Base-by-base conservation (phyloP, 1,140 invertebrate species). In the Leptopilina clavipes region DNA sequence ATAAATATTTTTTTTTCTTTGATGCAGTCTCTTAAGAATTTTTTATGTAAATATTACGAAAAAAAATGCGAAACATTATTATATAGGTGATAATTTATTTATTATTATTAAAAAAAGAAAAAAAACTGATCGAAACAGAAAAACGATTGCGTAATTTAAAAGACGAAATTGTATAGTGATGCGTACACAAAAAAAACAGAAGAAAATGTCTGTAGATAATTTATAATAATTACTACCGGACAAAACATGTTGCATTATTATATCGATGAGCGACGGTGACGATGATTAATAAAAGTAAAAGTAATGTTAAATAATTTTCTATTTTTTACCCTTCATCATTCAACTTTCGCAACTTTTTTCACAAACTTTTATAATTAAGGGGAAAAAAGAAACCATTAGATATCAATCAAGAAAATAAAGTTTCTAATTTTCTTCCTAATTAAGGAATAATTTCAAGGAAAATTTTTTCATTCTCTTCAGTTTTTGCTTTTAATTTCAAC, bases 201-300 rank as follows among this genome's bases (percentile, higher is more conserved):
- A 74, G 74, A 78, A 79, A 75, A 70, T 78, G 83, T 88, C 78
- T 90, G 89, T 90, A 89, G 88, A 90, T 90, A 89, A 89, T 86
- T 89, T 84, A 83, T 90, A 89, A 87, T 84, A 88, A 88, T 86
- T 85, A 86, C 86, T 88, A 89, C 86, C 88, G 88, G 89, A 85
- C 86, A 88, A 82, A 89, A 87, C 80, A 83, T 84, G 77, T 86
- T 87, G 84, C 85, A 85, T 86, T 40, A 88, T 89, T 89, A 88
- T 88, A 89, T 83, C 82, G 81, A 89, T 90, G 59, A 65, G 59
- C 59, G 59, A 65, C 59, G 59, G 31, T 65, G 59, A 31, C 59
- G 59, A 87, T 83, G 82, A 88, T 88, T 88, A 90, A 89, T 90
- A 89, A 89, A 88, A 84, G 83, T 88, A 89, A 89, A 85, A 84